These are phyloP conservation scores for Drosophila robusta DNA, from an alignment of 2,888 invertebrate species.

Conservation along the genomic window DNA sequence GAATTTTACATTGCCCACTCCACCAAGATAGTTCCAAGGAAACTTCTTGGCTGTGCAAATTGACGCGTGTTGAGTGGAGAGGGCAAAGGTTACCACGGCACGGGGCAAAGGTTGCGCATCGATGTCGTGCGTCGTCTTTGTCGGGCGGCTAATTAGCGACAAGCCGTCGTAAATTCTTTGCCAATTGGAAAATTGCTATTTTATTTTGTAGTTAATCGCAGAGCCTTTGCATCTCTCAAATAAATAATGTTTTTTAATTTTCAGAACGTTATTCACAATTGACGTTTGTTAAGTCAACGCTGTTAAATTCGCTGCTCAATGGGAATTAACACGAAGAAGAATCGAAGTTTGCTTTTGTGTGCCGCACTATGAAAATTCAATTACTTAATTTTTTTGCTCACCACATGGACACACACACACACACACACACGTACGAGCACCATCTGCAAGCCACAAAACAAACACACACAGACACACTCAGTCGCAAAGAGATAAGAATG, in stretches of 20 bases:
- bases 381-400: conserved; percentile 68
- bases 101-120: conserved; percentile 59
- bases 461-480: conserved; percentile 13
- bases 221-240: background rate
- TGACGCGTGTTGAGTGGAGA: conserved; percentile 11
- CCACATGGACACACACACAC: conserved; percentile 3
- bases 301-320: no score
- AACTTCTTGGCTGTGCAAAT: background rate
- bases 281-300: no score
- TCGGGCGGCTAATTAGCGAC: conserved; percentile 65
- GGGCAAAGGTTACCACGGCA: conserved; percentile 29
- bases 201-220: conserved; percentile 1
- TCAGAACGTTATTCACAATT: no score
- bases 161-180: conserved; percentile 59
- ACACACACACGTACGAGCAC: conserved; percentile 13
- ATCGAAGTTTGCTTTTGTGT: conserved; percentile 26
- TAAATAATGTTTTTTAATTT: no score
- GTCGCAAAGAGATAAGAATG: conserved; percentile 8
- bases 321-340: background rate
- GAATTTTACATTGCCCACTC: background rate
- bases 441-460: conserved; percentile 63
- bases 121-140: conserved; percentile 57
- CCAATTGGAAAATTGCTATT: conserved; percentile 48
- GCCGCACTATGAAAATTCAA: conserved; percentile 71
- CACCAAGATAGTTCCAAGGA: background rate